Base-by-base conservation (phyloP, 2,113 vertebrate species). In the Lophochroa leadbeateri region DNA sequence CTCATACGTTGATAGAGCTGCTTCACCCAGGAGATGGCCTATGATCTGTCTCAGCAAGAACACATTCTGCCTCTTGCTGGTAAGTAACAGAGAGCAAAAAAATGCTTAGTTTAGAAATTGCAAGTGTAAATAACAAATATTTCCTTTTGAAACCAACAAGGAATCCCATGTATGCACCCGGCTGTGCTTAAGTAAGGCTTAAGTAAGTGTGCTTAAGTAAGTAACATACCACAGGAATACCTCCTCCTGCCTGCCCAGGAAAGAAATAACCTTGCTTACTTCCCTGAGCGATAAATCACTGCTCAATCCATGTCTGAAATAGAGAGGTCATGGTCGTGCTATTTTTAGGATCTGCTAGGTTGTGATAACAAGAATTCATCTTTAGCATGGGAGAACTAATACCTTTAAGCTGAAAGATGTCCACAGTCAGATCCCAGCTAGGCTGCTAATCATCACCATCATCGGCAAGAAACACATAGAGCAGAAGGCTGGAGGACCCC, bases 361-460 rank as follows among this genome's bases (percentile, higher is more conserved):
- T 92, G 77, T 92, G 95, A 97, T 97, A 98, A 97, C 92, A 97
- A 77, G 94, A 97, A 97, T 97, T 90, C 58, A 96, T 98, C 97
- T 98, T 94, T 72, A 75, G 90, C 69, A 96, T 96, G 84, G 96
- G 25, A 25, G 75, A 95, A 75, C 43, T 5, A 70, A 8, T 53
- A 63, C 18, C 50, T 61, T n/a, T 11, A 39, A 55, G 70, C 50
- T 52, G 70, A 58, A 79, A 23, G 55, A 60, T 23, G 29, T 21
- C 50, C 50, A 47, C 24, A 35, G n/a, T 4, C 27, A 28, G 65
- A 37, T 17, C 37, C 68, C 11, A 28, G 80, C n/a, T 11, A 24
- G n/a, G 79, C 52, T 79, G 60, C 60, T 47, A 20, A 74, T 33
- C 49, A 17, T 16, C 46, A 68, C 35, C 47, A 47, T 15, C 63